These are phyloP conservation scores for Metopolophium dirhodum DNA, from an alignment of 1,140 invertebrate species.

Conservation along the genomic window DNA sequence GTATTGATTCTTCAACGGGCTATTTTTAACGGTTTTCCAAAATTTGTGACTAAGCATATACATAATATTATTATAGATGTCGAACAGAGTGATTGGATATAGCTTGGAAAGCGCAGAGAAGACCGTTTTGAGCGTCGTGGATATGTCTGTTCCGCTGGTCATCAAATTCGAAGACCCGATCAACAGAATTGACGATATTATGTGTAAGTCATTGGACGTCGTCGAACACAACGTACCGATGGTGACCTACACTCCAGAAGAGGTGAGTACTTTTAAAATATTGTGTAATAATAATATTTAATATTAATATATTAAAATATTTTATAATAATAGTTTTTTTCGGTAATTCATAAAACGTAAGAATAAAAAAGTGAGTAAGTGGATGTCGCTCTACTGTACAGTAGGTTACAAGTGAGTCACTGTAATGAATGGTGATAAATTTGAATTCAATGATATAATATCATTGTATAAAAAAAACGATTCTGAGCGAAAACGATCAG, in stretches of 20 bases:
- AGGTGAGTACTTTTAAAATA: conserved; percentile 67
- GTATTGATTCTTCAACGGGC: not conserved
- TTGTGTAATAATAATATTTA: not conserved
- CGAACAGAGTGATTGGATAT: conserved; percentile 75
- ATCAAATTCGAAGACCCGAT: conserved; percentile 73
- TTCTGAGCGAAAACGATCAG: too few relatives aligned
- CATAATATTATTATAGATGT: conserved; percentile 65
- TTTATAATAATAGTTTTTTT: not conserved
- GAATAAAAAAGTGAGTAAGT: too few relatives aligned
- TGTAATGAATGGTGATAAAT: too few relatives aligned
- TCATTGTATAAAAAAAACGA: too few relatives aligned
- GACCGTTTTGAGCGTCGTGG: conserved; percentile 72
- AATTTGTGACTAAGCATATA: not conserved
- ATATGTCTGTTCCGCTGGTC: conserved; percentile 73
- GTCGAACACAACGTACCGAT: conserved; percentile 78
- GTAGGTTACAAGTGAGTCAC: too few relatives aligned
- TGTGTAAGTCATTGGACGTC: conserved; percentile 79
- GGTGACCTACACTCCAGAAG: conserved; percentile 76
- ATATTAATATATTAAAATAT: too few relatives aligned
- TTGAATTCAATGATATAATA: too few relatives aligned
- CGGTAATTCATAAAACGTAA: not conserved
- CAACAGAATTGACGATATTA: conserved; percentile 73
- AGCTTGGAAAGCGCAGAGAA: conserved; percentile 75
- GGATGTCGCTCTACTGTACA: too few relatives aligned
- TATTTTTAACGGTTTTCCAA: not conserved